Evolutionary conservation across 2,113 vertebrate species (phyloP).

Genomic region (Lepisosteus osseus): DNA sequence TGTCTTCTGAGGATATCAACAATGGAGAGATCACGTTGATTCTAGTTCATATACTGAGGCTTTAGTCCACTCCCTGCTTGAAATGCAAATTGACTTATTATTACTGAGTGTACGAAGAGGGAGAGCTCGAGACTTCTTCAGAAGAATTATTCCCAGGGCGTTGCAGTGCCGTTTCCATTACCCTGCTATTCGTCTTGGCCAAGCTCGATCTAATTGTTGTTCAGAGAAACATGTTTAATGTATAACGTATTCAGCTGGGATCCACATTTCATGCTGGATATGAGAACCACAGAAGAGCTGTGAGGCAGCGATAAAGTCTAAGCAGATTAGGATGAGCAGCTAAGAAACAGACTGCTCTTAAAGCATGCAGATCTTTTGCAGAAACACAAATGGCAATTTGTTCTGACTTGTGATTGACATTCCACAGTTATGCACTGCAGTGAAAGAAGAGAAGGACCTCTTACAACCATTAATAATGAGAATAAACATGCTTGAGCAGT

Average conservation of each 20-base stretch:
- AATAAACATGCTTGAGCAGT: too few species aligned
- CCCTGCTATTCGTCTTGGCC: background rate
- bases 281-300: background rate
- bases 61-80: too few species aligned
- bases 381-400: background rate
- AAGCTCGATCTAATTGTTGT: background rate
- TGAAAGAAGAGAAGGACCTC: too few species aligned
- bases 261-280: background rate
- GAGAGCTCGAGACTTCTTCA: background rate
- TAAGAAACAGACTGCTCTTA: background rate
- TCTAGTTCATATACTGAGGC: too few species aligned
- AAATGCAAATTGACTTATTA: background rate
- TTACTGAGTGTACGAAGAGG: background rate
- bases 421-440: too few species aligned
- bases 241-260: background rate
- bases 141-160: background rate
- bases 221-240: background rate
- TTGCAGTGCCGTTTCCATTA: background rate
- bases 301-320: background rate
- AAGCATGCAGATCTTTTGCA: background rate
- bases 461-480: too few species aligned
- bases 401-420: background rate
- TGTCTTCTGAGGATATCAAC: too few species aligned
- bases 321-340: background rate
- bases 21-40: too few species aligned